A percentile compares a stretch with the other conserved stretches of the same genome.
Conservation (phyloP, 2,797 vertebrate genomes). For the Crocidura indochinensis region DNA sequence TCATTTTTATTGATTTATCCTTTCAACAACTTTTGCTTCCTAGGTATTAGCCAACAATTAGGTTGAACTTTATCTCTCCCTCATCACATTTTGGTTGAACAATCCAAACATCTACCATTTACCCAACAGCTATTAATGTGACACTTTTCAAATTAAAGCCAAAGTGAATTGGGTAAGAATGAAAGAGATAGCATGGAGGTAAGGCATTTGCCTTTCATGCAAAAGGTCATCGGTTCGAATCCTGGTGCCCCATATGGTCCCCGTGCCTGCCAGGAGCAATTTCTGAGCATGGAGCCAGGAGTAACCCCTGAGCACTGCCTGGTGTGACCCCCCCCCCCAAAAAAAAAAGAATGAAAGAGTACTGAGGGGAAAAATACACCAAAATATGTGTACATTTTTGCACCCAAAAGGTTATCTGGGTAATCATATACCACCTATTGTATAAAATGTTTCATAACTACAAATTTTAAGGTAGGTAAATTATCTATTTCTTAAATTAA, state of each 20-base stretch:
- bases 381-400: too few species aligned
- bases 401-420: neutral
- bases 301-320: too few species aligned
- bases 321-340: too few species aligned
- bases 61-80: neutral
- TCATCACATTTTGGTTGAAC: neutral
- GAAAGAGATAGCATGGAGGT: too few species aligned
- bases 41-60: slow-evolving; percentile 13
- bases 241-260: too few species aligned
- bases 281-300: too few species aligned
- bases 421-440: neutral
- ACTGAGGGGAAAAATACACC: too few species aligned
- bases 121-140: neutral
- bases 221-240: too few species aligned
- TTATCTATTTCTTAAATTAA: neutral
- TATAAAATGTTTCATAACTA: neutral
- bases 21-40: slow-evolving; percentile 16
- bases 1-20: neutral
- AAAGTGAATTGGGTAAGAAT: neutral
- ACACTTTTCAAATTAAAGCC: neutral
- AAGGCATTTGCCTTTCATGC: too few species aligned
- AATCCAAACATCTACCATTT: slow-evolving; percentile 11
- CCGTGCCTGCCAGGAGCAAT: too few species aligned
- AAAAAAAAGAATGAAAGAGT: neutral
- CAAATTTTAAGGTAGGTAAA: neutral